Evolutionary conservation across 2,888 invertebrate genomes (phyloP), one percentile per base, ranked within the genome.

Genomic region (Celastrina argiolus): DNA sequence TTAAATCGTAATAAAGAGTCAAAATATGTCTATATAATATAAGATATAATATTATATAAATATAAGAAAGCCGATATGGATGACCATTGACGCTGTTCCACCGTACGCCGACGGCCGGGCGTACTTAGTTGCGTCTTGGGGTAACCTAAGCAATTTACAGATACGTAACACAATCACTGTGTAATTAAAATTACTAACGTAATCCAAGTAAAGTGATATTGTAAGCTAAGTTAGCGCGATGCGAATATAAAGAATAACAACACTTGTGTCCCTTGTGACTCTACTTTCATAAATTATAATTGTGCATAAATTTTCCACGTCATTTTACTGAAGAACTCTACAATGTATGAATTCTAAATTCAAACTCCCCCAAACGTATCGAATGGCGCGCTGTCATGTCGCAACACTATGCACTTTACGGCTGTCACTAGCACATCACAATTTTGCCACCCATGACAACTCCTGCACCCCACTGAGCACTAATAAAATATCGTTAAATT

Each of bases 361-460:
- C 72, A 76, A 78, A 78, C 73, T 73, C 75, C 73, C 75, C 74
- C 74, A 67, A 72, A 68, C 74, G 77, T 78, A 74, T 75, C 80
- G 76, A 79, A 77, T 78, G 69, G 51, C 51, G 70, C 56, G 71
- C 70, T 71, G 74, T 75, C 74, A 72, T 73, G 76, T 78, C 77
- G 75, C 77, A 76, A 71, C 76, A 76, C 76, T 76, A 76, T 81
- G 84, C 83, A 79, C 80, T 81, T 78, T 77, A 81, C 77, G 76
- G 71, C 78, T 82, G 78, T 80, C 72, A 78, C 83, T 77, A 78
- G 82, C 70, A 67, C 56, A 69, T 36, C 56, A 59, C 16, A 18
- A 51, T 18, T 51, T 59, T 10, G 31, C 31, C 34, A 34, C 31
- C 31, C 59, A 59, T 59, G 8, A 31, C 31, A 59, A 59, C 59